Conservation (phyloP, 2,888 invertebrate genomes). For the Hyposoter dolosus region DNA sequence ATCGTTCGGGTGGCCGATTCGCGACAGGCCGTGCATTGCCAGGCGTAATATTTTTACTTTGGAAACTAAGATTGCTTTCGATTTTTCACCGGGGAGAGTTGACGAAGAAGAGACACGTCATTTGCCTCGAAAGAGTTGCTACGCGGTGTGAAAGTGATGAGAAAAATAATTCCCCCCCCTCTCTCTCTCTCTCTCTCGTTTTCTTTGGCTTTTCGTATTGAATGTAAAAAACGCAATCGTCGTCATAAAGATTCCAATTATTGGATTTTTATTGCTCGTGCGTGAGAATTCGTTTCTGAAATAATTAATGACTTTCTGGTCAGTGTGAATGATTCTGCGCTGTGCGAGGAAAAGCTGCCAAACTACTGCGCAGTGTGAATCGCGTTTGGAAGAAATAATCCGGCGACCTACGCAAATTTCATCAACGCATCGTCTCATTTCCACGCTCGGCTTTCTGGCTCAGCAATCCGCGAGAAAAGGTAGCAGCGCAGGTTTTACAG, state of each 20-base stretch:
- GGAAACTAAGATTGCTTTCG: slow-evolving; percentile 81
- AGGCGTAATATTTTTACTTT: slow-evolving; percentile 73
- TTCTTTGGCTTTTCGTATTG: background rate
- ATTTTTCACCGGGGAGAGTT: slow-evolving; percentile 72
- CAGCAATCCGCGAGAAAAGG: slow-evolving; percentile 20
- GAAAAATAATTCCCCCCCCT: slow-evolving; percentile 43
- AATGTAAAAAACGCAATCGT: slow-evolving; percentile 50
- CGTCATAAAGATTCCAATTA: slow-evolving; percentile 44
- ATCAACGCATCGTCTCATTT: slow-evolving; percentile 17
- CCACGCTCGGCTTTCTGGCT: slow-evolving; percentile 5
- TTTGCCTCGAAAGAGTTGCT: slow-evolving; percentile 63
- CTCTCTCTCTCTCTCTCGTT: background rate
- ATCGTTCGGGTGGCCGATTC: slow-evolving; percentile 69
- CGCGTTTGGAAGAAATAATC: background rate
- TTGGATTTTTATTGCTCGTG: background rate
- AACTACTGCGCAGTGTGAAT: background rate
- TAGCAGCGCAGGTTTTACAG: slow-evolving; percentile 9
- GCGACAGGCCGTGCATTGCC: slow-evolving; percentile 64
- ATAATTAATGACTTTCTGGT: slow-evolving; percentile 19
- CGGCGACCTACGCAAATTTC: slow-evolving; percentile 43
- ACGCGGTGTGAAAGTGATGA: slow-evolving; percentile 25
- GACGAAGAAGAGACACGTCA: slow-evolving; percentile 21
- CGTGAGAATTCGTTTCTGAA: background rate
- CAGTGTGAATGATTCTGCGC: background rate
- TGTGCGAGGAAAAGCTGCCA: background rate